These are phyloP conservation scores for Marcusenius ussheri DNA, from an alignment of 2,113 vertebrate species.

Conservation along the genomic window DNA sequence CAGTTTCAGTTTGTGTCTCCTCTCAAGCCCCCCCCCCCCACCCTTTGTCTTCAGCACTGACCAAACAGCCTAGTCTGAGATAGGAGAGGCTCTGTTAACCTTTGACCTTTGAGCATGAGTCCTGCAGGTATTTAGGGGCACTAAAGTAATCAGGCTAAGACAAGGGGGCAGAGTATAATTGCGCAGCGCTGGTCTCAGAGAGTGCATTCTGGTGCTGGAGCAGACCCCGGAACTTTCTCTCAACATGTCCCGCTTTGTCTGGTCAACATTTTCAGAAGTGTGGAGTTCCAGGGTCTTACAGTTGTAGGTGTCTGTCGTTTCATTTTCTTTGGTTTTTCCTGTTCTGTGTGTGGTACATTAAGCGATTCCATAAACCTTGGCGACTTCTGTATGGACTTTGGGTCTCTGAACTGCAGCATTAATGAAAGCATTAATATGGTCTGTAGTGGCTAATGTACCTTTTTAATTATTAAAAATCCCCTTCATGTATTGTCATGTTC, in stretches of 20 bases:
- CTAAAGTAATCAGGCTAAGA: not conserved
- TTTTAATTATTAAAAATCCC: not conserved
- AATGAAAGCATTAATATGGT: not conserved
- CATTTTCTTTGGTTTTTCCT: not conserved
- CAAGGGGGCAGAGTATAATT: not conserved
- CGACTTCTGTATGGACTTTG: not conserved
- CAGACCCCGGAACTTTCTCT: not conserved
- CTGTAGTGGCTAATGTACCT: not conserved
- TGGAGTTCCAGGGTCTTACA: conserved; percentile 40
- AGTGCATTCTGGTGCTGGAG: not conserved
- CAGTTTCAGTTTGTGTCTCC: not conserved
- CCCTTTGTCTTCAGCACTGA: not conserved
- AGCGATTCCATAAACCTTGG: not conserved
- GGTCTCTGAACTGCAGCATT: not conserved
- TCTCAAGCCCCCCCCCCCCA: not conserved
- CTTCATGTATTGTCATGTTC: not conserved
- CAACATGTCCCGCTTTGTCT: conserved; percentile 37
- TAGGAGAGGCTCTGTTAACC: conserved; percentile 19
- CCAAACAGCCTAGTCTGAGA: conserved; percentile 36
- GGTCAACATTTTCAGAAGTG: conserved; percentile 36
- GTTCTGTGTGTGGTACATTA: not conserved
- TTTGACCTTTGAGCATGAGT: conserved; percentile 31
- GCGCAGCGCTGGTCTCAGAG: not conserved
- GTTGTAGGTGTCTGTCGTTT: conserved; percentile 32
- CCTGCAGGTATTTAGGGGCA: conserved; percentile 20